Evolutionary conservation across 2,113 vertebrate species (phyloP), one percentile per base, ranked within the genome.

Genomic region (Gallinago jamesoni): DNA sequence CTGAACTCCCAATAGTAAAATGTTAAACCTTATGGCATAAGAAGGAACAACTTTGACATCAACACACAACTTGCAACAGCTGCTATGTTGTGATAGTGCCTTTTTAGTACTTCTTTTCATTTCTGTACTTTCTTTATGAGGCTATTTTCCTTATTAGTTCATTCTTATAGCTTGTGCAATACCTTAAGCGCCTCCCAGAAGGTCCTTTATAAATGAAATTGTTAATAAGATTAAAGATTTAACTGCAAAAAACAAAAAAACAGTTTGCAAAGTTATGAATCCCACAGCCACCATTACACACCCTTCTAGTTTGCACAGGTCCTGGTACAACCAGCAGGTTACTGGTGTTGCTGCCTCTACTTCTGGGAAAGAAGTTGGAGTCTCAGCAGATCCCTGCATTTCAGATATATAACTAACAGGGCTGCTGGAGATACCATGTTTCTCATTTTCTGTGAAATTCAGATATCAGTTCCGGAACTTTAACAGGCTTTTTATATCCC

Each of bases 131-230:
- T 94, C 60, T 94, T 94, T 86, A 97, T 63, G 75, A 79, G 62
- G 56, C 56, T 79, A 31, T 77, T 95, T 95, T 69, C 91, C 91
- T 91, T 91, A 94, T 86, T 86, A 91, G 82, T 16, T 9, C 31
- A 14, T 47, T 90, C 94, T 85, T 91, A 95, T 60, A 87, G 48
- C 76, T 86, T 52, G 56, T 37, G 35, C 75, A 90, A 92, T 69
- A 77, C 84, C 84, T 84, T 37, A 72, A 88, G 78, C 6, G 2
- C n/a, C 68, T 94, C 57, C 56, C 56, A 82, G 55, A 69, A 79
- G 16, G 28, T 35, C 64, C 41, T 86, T 90, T n/a, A 80, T 68
- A 93, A 87, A 92, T 92, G 93, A 82, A 96, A 84, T 62, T 92
- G 22, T 85, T 93, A 88, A 77, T 88, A 93, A 92, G 37, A 52